These are phyloP conservation scores for Albula glossodonta DNA, from an alignment of 2,113 vertebrate species.

Conservation along the genomic window DNA sequence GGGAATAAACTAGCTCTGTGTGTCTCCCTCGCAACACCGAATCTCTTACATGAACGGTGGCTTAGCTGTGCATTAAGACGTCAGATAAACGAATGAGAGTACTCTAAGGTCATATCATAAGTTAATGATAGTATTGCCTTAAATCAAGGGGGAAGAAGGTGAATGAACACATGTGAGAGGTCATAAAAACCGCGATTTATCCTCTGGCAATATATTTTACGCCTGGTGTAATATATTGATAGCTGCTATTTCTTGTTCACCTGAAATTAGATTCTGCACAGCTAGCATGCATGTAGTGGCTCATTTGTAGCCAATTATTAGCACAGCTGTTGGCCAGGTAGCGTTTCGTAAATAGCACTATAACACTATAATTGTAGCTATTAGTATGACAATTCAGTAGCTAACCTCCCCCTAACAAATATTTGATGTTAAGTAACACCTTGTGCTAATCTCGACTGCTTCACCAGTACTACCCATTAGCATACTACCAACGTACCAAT, in stretches of 20 bases:
- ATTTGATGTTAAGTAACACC: too few relatives aligned
- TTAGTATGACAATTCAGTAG: too few relatives aligned
- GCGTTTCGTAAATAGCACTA: too few relatives aligned
- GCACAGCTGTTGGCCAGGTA: too few relatives aligned
- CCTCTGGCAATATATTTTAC: neutral
- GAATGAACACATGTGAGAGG: neutral
- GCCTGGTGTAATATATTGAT: neutral
- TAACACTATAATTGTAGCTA: too few relatives aligned
- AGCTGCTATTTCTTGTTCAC: neutral
- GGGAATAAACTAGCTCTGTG: neutral
- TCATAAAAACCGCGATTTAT: neutral
- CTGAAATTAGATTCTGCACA: neutral
- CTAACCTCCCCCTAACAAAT: too few relatives aligned
- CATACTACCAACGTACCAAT: too few relatives aligned
- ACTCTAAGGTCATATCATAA: neutral
- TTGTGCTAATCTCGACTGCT: too few relatives aligned
- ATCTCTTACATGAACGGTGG: slow-evolving; percentile 16
- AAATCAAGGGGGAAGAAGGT: neutral
- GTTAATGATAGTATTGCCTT: neutral
- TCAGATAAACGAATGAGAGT: neutral
- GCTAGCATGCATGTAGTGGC: too few relatives aligned
- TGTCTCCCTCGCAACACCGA: neutral
- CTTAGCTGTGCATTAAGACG: slow-evolving; percentile 41
- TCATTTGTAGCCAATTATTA: too few relatives aligned
- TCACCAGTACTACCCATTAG: too few relatives aligned